Evolutionary conservation across 2,888 invertebrate species (phyloP).

Genomic region (Fragum whitleyi): DNA sequence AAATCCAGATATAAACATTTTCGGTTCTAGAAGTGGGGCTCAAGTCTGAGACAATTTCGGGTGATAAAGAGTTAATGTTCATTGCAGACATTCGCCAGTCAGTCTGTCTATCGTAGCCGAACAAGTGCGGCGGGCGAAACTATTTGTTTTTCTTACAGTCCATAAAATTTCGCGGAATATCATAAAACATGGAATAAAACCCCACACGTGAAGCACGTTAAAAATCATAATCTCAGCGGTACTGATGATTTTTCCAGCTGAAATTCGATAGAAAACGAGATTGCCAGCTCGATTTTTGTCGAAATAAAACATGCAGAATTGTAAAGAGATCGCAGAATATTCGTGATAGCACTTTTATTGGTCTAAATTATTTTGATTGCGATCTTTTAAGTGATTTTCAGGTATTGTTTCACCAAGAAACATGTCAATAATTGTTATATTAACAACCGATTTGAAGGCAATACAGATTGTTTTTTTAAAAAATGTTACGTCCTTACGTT

Average conservation of each 20-base stretch:
- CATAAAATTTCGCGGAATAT: slow-evolving; percentile 65
- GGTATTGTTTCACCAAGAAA: too few relatives aligned
- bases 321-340: neutral
- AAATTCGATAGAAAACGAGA: slow-evolving; percentile 17
- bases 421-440: too few relatives aligned
- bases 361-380: neutral
- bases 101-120: slow-evolving; percentile 42
- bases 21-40: too few relatives aligned
- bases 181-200: slow-evolving; percentile 61
- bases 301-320: slow-evolving; percentile 13
- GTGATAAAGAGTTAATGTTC: slow-evolving; percentile 32
- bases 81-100: slow-evolving; percentile 56
- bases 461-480: too few relatives aligned
- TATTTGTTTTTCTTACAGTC: slow-evolving; percentile 64
- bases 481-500: too few relatives aligned
- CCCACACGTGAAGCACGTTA: slow-evolving; percentile 54
- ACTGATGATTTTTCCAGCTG: slow-evolving; percentile 22
- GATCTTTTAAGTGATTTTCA: too few relatives aligned
- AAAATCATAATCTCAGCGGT: slow-evolving; percentile 4
- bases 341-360: neutral
- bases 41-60: neutral
- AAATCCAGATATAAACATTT: too few relatives aligned
- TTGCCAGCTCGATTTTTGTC: slow-evolving; percentile 1
- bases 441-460: too few relatives aligned
- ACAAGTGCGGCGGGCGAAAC: slow-evolving; percentile 45